Evolutionary conservation across 2,797 vertebrate genomes (phyloP), one percentile per base, ranked within the genome.

Genomic region (Australoheros facetus): DNA sequence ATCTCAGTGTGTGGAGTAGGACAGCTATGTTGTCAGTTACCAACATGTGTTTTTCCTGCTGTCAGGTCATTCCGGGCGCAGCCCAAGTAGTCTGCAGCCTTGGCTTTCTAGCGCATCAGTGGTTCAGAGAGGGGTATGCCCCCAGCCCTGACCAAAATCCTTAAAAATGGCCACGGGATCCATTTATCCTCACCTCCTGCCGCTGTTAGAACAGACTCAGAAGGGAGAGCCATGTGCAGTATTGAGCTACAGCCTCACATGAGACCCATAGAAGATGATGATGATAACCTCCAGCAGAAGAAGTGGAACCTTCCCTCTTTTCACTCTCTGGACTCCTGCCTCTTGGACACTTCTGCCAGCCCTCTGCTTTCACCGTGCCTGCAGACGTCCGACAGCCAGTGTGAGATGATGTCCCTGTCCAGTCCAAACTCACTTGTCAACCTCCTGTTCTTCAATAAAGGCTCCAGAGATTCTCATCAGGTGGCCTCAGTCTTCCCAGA

Each of bases 111-210:
- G 28, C 37, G 17, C 71, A 17, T 66, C 66, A 7, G 56, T 30
- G 48, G 19, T 7, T 59, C 54, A 30, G 39, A 76, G 32, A 58
- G 42, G 69, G 76, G 8, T 93, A 97, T 98, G 97, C 96, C 96
- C 94, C 97, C 97, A 88, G 96, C 96, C 82, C 94, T 97, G 86
- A 96, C 96, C 89, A 97, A 97, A 91, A 90, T 95, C 91, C 87
- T 94, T 82, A 93, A 96, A 91, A 96, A 97, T 92, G 93, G 92
- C 90, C 93, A 93, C 85, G 95, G 95, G 91, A 94, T 97, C 95
- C 95, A 95, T 92, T 94, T 98, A 91, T 95, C 95, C 75, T 93
- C 96, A 28, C 95, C 95, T 87, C 92, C 96, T 75, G 89, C 95
- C 86, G 89, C 95, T 75, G 93, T 87, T 93, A 89, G 91, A 91